Conservation (phyloP, 2,797 vertebrate genomes). For the Synanceia verrucosa region DNA sequence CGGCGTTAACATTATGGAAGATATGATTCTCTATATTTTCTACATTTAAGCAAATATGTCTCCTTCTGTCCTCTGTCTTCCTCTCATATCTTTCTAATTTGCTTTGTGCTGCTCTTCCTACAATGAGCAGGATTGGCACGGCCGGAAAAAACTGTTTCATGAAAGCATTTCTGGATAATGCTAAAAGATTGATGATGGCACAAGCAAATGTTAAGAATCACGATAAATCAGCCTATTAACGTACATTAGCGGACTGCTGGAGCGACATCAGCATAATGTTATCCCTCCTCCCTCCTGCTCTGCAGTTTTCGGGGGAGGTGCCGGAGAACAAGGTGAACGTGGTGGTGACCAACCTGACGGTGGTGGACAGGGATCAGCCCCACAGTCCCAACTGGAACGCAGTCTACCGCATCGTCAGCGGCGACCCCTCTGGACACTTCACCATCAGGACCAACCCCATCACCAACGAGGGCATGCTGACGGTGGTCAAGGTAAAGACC, state of each 20-base stretch:
- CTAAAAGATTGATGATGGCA: slow-evolving; percentile 36
- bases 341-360: slow-evolving; percentile 94
- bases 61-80: not conserved
- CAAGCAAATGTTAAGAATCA: slow-evolving; percentile 24
- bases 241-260: slow-evolving; percentile 23
- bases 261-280: slow-evolving; percentile 20
- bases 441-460: slow-evolving; percentile 91
- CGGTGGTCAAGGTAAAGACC: slow-evolving; percentile 94
- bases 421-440: slow-evolving; percentile 94
- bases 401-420: slow-evolving; percentile 93
- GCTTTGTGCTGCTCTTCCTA: slow-evolving; percentile 26
- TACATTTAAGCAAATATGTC: slow-evolving; percentile 42
- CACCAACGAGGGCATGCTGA: slow-evolving; percentile 96
- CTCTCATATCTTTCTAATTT: slow-evolving; percentile 27
- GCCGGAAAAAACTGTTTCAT: slow-evolving; percentile 55
- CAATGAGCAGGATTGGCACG: slow-evolving; percentile 40
- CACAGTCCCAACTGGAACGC: slow-evolving; percentile 98
- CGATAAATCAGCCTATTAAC: slow-evolving; percentile 56
- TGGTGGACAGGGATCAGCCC: slow-evolving; percentile 94
- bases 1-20: slow-evolving; percentile 66
- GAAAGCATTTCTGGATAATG: slow-evolving; percentile 43
- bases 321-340: slow-evolving; percentile 93
- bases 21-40: slow-evolving; percentile 63
- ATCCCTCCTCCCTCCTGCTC: not conserved
- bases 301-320: slow-evolving; percentile 92